Evolutionary conservation across 2,797 vertebrate species (phyloP), one percentile per base, ranked within the genome.

Genomic region (Myripristis jacobus): DNA sequence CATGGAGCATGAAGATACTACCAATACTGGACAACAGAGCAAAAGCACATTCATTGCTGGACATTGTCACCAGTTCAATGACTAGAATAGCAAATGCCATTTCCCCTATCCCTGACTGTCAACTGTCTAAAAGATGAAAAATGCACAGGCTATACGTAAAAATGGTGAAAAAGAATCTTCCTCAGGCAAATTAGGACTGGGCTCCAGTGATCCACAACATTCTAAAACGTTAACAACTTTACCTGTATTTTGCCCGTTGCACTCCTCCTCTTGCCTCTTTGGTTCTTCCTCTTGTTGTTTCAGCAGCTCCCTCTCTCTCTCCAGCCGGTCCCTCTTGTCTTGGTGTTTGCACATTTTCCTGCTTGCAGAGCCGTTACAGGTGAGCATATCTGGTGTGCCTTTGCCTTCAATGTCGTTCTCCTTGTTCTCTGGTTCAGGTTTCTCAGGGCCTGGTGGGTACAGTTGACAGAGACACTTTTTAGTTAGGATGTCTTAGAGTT

Each of bases 261-360:
- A 66, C 70, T 90, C 81, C 25, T 76, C 78, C 61, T 92, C 93
- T 77, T 86, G 87, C 69, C 80, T 50, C 2, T n/a, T n/a, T n/a
- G 76, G 73, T 18, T 55, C 77, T 3, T 88, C 84, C 48, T 90
- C 83, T 4, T 84, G 89, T 36, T 69, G 81, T 64, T 71, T 92
- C 76, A 88, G 84, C 91, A 92, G 81, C 73, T 94, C 93, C 77
- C 70, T 91, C 70, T 94, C 88, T 77, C 87, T 89, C 82, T 91
- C 89, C 75, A 87, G 65, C 10, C 60, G 88, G 13, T 94, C 92
- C 44, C 94, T 89, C 79, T 91, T 93, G n/a, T 81, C 85, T 25
- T 91, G 91, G 81, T 94, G 94, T 47, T 95, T 95, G 59, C 94
- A 95, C 53, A 74, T 52, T 73, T 91, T 95, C 82, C 86, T 91